Evolutionary conservation across 2,888 invertebrate genomes (phyloP).

Genomic region (Eueremaeus valkanovi): DNA sequence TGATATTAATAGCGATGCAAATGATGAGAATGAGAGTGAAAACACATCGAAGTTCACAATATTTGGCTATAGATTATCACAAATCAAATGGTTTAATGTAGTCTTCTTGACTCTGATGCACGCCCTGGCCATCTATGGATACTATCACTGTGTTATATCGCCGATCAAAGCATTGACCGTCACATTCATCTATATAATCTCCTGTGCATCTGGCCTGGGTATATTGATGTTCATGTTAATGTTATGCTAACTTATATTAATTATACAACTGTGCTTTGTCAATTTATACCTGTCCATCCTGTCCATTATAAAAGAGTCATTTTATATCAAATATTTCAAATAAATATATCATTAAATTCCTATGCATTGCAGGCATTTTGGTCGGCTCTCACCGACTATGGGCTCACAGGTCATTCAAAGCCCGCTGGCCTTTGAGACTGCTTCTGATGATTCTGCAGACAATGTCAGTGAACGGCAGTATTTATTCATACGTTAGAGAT

Average conservation of each 20-base stretch:
- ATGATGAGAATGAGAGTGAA: background rate
- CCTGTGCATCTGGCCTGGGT: background rate
- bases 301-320: too few relatives aligned
- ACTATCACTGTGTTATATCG: background rate
- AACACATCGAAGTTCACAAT: background rate
- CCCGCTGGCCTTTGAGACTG: slow-evolving; percentile 2
- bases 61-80: slow-evolving; percentile 1
- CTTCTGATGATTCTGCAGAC: slow-evolving; percentile 20
- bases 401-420: slow-evolving; percentile 39
- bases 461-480: slow-evolving; percentile 12
- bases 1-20: background rate
- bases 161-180: slow-evolving; percentile 27
- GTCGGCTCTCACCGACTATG: slow-evolving; percentile 34
- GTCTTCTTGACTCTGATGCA: background rate
- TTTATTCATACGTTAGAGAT: slow-evolving; percentile 23
- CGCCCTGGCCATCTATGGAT: background rate
- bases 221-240: too few relatives aligned
- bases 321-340: background rate
- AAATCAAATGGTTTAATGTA: slow-evolving; percentile 4
- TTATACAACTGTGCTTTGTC: too few relatives aligned
- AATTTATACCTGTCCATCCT: too few relatives aligned
- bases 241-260: too few relatives aligned
- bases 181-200: background rate
- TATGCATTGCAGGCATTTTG: background rate
- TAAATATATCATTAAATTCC: background rate